These are phyloP conservation scores for Xestia sexstrigata DNA, from an alignment of 2,888 invertebrate genomes.

Conservation along the genomic window DNA sequence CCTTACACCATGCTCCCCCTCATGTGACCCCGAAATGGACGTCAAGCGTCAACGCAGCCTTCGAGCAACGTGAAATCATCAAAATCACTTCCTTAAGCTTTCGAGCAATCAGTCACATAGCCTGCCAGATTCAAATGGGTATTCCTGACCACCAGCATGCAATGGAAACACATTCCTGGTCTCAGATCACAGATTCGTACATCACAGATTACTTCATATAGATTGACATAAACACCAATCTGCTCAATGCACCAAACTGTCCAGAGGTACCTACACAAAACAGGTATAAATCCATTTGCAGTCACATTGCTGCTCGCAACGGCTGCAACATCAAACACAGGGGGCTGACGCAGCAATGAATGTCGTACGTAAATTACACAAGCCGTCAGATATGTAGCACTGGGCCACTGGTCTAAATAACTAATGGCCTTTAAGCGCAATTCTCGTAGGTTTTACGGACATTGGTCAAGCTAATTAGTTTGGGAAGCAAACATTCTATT, in stretches of 20 bases:
- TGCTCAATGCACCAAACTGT: constrained; percentile 15
- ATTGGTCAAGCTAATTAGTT: constrained; percentile 63
- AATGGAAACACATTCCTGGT: no score
- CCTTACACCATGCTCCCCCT: not conserved
- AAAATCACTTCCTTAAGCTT: not conserved
- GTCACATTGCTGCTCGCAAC: constrained; percentile 69
- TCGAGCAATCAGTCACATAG: not conserved
- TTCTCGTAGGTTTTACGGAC: constrained; percentile 63
- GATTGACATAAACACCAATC: constrained; percentile 14
- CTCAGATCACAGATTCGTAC: no score
- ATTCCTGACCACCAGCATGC: no score
- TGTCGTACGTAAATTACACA: constrained; percentile 78
- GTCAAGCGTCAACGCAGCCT: not conserved
- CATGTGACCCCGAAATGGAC: not conserved
- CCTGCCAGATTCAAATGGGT: not conserved
- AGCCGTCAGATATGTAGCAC: constrained; percentile 71
- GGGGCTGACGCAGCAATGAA: constrained; percentile 77
- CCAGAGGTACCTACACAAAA: constrained; percentile 33
- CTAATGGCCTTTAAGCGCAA: constrained; percentile 68
- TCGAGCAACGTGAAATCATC: not conserved
- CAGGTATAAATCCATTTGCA: constrained; percentile 73
- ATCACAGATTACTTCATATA: no score
- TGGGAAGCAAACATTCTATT: constrained; percentile 40
- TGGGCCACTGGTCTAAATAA: constrained; percentile 67
- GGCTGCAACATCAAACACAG: constrained; percentile 73